Evolutionary conservation across 1,140 invertebrate species (phyloP), one percentile per base, ranked within the genome.

Genomic region (Zaprionus ghesquierei): DNA sequence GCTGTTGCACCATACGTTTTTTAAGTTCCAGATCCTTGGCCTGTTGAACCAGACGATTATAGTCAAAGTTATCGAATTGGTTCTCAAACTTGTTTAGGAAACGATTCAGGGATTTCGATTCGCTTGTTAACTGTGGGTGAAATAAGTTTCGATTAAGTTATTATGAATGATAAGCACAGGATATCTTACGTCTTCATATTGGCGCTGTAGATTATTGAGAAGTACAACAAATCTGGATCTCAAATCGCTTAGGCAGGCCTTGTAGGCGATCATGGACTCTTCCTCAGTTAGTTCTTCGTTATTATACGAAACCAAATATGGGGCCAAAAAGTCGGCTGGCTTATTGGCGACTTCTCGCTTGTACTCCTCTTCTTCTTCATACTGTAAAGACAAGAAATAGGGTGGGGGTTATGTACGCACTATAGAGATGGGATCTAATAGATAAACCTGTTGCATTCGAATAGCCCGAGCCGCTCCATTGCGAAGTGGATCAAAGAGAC

Each of bases 211-310:
- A 44, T 90, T 86, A 79, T 94, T 94, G 0, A 94, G 93, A 50
- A 94, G 92, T 2, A 92, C 75, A 0, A 94, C 68, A n/a, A 93
- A 78, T 3, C 90, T 75, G 2, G 92, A 76, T 76, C 94, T 94
- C 22, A 94, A 93, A 62, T 95, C 94, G n/a, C 90, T 87, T 0
- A 95, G 73, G 49, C 94, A 95, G 5, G 92, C 82, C 3, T 94
- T 77, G 66, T 90, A 92, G 0, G 93, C 75, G 10, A 90, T 63
- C 15, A 77, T 25, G 0, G 94, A 93, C 80, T 94, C 81, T 2
- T 89, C 70, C 23, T 29, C 59, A 5, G 77, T 90, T 2, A 90
- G 68, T 3, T 23, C 92, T 49, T 84, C 91, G 72, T 93, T 87
- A n/a, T 93, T 93, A 23, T 93, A 84, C 33, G 92, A 90, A 1